phyloP scores from a whole-genome alignment of 2,113 vertebrate genomes.

The Apodemus sylvaticus region DNA sequence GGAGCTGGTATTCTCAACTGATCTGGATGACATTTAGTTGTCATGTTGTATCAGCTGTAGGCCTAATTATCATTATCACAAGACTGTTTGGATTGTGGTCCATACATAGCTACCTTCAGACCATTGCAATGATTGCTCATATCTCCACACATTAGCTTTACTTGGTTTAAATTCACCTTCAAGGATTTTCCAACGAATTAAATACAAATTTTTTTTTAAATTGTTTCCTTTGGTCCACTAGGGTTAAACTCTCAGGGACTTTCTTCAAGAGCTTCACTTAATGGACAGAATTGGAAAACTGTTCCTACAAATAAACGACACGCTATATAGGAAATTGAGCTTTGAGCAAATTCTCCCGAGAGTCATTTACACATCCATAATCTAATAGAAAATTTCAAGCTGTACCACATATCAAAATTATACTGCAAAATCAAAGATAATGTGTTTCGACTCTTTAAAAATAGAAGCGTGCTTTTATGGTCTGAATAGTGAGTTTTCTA shows the following conservation, averaged over 20 bases:
- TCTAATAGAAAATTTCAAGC: conserved; percentile 46
- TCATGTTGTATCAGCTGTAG: background rate
- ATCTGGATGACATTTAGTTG: background rate
- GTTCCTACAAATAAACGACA: conserved; percentile 60
- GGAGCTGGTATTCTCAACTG: conserved; percentile 6
- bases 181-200: conserved; percentile 37
- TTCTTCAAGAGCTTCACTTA: conserved; percentile 68
- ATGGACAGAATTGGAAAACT: conserved; percentile 50
- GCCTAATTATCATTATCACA: conserved; percentile 34
- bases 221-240: conserved; percentile 44
- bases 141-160: background rate
- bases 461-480: conserved; percentile 37
- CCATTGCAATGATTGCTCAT: background rate
- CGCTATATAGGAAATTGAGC: conserved; percentile 53
- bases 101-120: background rate
- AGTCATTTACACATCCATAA: conserved; percentile 57
- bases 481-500: conserved; percentile 46
- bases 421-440: conserved; percentile 61
- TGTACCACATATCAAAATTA: conserved; percentile 58
- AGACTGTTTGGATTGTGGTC: conserved; percentile 17
- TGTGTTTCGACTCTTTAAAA: conserved; percentile 51
- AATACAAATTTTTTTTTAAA: conserved; percentile 64
- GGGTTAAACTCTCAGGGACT: conserved; percentile 61
- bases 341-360: conserved; percentile 57
- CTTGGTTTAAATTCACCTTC: conserved; percentile 50